These are phyloP conservation scores for Brachionichthys hirsutus DNA, from an alignment of 2,113 vertebrate genomes.

Conservation along the genomic window DNA sequence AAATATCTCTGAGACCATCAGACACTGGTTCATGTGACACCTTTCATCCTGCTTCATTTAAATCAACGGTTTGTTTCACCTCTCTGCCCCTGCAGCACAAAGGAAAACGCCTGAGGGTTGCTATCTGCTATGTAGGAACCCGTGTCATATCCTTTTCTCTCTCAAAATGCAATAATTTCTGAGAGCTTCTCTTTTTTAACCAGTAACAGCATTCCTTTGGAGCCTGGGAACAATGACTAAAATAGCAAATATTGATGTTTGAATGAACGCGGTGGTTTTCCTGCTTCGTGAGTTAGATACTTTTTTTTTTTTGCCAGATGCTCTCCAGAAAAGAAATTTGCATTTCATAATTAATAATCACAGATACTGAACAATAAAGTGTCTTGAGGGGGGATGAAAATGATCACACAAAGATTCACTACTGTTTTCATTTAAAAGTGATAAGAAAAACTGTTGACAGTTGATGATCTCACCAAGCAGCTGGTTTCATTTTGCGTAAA, in stretches of 20 bases:
- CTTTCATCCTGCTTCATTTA: constrained; percentile 61
- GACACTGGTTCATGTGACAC: constrained; percentile 56
- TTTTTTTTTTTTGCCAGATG: constrained; percentile 9
- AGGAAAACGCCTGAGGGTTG: constrained; percentile 47
- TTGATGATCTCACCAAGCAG: constrained; percentile 10
- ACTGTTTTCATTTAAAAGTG: not conserved
- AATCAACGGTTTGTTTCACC: constrained; percentile 33
- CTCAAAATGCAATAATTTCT: constrained; percentile 17
- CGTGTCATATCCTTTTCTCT: constrained; percentile 47
- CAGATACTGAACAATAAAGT: not conserved
- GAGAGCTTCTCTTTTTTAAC: constrained; percentile 31
- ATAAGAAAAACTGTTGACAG: not conserved
- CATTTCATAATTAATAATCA: constrained; percentile 15
- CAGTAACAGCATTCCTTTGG: constrained; percentile 52
- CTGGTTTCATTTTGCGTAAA: constrained; percentile 17
- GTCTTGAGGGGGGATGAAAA: not conserved
- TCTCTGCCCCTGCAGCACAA: constrained; percentile 38
- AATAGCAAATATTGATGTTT: constrained; percentile 46
- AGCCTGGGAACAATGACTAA: constrained; percentile 64
- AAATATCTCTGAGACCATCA: constrained; percentile 29
- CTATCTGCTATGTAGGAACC: constrained; percentile 62
- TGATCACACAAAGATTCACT: not conserved
- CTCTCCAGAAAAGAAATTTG: constrained; percentile 2
- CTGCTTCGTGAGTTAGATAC: not conserved
- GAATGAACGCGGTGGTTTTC: not conserved